These are phyloP conservation scores for Trididemnum miniatum DNA, from an alignment of 23 tunicate species.

Conservation along the genomic window DNA sequence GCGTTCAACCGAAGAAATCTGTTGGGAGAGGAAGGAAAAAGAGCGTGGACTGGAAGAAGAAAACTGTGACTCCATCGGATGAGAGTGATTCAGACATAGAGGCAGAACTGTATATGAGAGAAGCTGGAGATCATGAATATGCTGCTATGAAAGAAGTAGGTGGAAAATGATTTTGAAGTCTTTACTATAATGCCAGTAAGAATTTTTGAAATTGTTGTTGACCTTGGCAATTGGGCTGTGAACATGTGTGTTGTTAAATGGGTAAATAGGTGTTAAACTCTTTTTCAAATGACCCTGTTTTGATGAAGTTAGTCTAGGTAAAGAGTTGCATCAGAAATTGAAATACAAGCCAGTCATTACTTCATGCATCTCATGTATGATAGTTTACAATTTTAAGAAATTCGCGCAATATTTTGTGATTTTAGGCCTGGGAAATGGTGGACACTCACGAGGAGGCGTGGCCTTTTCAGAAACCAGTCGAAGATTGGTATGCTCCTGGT, in stretches of 20 bases:
- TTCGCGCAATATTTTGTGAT: neutral
- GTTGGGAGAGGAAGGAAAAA: neutral
- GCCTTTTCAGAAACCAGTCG: slow-evolving; percentile 89
- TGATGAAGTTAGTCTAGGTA: too few relatives aligned
- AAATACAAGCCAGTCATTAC: too few relatives aligned
- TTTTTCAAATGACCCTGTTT: too few relatives aligned
- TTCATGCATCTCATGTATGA: too few relatives aligned
- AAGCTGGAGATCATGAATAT: slow-evolving; percentile 29
- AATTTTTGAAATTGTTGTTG: too few relatives aligned
- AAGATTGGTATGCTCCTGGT: slow-evolving; percentile 92
- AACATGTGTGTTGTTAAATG: too few relatives aligned
- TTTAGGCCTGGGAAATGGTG: slow-evolving; percentile 56
- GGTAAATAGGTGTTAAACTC: too few relatives aligned
- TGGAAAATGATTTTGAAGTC: too few relatives aligned
- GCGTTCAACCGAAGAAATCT: neutral
- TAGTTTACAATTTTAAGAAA: too few relatives aligned
- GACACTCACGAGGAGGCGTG: slow-evolving; percentile 89
- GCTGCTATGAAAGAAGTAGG: slow-evolving; percentile 44
- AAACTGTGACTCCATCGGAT: neutral
- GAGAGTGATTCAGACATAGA: neutral
- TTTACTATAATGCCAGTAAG: too few relatives aligned
- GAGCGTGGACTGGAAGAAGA: neutral
- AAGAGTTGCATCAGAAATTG: too few relatives aligned
- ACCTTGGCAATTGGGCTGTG: too few relatives aligned
- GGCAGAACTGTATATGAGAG: neutral